Evolutionary conservation across 37 sponge, comb jelly and placozoan genomes (phyloP), one percentile per base, ranked within the genome.

Genomic region (Diacarnus erythraeanus): DNA sequence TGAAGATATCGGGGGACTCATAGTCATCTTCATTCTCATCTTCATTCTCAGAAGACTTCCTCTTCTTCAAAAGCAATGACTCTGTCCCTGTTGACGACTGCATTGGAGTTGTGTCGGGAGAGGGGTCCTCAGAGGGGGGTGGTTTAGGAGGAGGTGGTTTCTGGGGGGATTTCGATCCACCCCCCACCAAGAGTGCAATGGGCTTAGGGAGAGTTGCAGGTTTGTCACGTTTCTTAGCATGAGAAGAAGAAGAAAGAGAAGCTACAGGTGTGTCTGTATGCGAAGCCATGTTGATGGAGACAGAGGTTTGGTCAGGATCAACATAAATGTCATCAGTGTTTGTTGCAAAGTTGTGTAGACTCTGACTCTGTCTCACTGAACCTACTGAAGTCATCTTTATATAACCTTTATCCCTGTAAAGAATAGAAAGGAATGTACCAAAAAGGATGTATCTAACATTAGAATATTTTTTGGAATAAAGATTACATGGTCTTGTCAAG

Each of bases 361-460:
- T 69, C 69, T 33, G 10, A 20, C 20, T 21, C 38, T 17, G 69
- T 31, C 18, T 36, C 20, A 69, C 38, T 22, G 73, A 41, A 2
- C 51, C 73, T 21, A 51, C 73, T 72, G 73, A 72, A 43, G 5
- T 44, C 73, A 72, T 72, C 51, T 40, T 18, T 5, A 72, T 51
- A 42, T 72, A 72, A 2, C 73, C 73, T 29, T 72, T 72, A 17
- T 72, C 51, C 54, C 73, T 72, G 73, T 4, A 43, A 5, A 43
- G 27, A 36, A 61, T 23, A 61, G 64, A 23, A 6, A 61, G 20
- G 5, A 6, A 15, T 61, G 64, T 23, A 27, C 4, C 29, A 8
- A 61, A 61, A 61, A 23, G 21, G 64, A 61, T 6, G n/a, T n/a
- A n/a, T n/a, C n/a, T n/a, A n/a, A n/a, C n/a, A n/a, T n/a, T n/a